These are phyloP conservation scores for Oryzias javanicus DNA, from an alignment of 2,113 vertebrate genomes.

Conservation along the genomic window DNA sequence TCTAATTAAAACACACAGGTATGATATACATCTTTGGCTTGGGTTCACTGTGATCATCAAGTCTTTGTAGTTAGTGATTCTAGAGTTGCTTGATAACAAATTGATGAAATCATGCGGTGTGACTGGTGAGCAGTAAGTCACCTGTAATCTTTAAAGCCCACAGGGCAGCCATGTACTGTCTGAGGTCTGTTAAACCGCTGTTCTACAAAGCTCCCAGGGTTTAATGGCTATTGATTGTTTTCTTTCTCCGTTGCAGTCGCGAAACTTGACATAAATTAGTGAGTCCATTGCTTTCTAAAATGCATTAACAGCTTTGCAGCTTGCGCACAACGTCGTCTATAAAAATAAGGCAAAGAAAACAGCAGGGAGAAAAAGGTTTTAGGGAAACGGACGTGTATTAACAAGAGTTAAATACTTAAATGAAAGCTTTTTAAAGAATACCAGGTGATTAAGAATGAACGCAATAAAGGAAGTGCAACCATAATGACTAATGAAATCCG, in stretches of 20 bases:
- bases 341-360: constrained; percentile 35
- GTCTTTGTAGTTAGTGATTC: constrained; percentile 34
- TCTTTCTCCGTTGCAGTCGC: constrained; percentile 56
- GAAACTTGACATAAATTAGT: constrained; percentile 72
- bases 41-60: constrained; percentile 32
- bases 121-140: constrained; percentile 63
- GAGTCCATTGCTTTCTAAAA: constrained; percentile 45
- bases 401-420: constrained; percentile 11
- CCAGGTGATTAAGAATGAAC: background rate
- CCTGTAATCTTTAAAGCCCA: constrained; percentile 69
- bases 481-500: too few relatives aligned
- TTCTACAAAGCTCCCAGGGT: constrained; percentile 59
- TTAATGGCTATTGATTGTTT: constrained; percentile 72
- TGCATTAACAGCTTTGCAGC: constrained; percentile 54
- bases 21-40: background rate
- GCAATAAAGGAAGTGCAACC: constrained; percentile 5
- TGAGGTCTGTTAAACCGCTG: constrained; percentile 65
- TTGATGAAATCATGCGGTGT: constrained; percentile 38
- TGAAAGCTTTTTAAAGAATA: background rate
- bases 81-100: constrained; percentile 25
- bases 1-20: constrained; percentile 67
- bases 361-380: constrained; percentile 5
- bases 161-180: constrained; percentile 56
- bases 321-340: constrained; percentile 39
- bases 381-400: constrained; percentile 9